A percentile compares a stretch with the other conserved stretches of the same genome.
Conservation (phyloP, 1,140 invertebrate genomes). For the Carposina sasakii region DNA sequence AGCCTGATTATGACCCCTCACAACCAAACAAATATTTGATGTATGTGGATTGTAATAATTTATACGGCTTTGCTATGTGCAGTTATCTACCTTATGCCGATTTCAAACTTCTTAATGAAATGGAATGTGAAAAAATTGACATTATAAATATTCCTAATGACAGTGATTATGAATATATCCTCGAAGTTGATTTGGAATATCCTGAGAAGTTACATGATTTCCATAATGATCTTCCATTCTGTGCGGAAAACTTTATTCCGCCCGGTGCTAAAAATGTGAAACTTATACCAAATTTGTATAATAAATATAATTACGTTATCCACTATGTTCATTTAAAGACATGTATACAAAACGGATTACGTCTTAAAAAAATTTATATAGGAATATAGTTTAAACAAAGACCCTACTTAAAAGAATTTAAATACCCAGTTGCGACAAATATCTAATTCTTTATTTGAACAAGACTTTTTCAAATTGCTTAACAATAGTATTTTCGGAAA, state of each 20-base stretch:
- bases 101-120: constrained; percentile 6
- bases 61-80: constrained; percentile 55
- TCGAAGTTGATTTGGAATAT: constrained; percentile 46
- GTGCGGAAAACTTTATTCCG: constrained; percentile 30
- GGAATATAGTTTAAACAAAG: constrained; percentile 53
- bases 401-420: constrained; percentile 37
- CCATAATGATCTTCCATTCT: constrained; percentile 56
- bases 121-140: constrained; percentile 26
- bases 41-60: constrained; percentile 54
- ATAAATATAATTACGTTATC: constrained; percentile 51
- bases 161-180: constrained; percentile 45
- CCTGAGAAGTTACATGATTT: constrained; percentile 51
- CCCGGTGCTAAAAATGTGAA: constrained; percentile 20
- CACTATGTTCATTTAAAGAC: constrained; percentile 55
- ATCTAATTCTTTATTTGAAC: constrained; percentile 53
- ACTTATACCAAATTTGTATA: constrained; percentile 32
- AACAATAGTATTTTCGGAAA: constrained; percentile 66
- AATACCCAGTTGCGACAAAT: constrained; percentile 35
- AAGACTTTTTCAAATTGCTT: constrained; percentile 66
- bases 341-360: constrained; percentile 40
- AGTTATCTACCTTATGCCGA: constrained; percentile 7
- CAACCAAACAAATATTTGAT: constrained; percentile 32
- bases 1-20: neutral
- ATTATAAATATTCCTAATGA: constrained; percentile 27
- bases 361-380: constrained; percentile 52